phyloP scores from a whole-genome alignment of 2,888 invertebrate genomes.

The Archips xylosteana region DNA sequence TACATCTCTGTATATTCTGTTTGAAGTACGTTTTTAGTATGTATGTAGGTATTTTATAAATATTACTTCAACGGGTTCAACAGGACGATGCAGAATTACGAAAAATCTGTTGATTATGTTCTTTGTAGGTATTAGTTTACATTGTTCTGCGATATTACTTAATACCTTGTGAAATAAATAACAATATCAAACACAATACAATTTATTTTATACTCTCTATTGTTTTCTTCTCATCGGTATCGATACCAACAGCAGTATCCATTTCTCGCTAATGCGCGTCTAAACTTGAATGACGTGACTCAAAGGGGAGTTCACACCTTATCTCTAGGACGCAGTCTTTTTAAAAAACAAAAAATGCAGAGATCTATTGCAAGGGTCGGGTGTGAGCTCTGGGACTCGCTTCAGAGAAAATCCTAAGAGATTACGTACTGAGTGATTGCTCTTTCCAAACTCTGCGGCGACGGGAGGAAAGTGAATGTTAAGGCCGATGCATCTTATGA shows the following conservation, averaged over 20 bases:
- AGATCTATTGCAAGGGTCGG: constrained; percentile 62
- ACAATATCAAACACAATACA: neutral
- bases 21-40: neutral
- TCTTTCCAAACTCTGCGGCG: constrained; percentile 74
- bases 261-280: constrained; percentile 56
- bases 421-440: constrained; percentile 84
- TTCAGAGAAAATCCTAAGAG: constrained; percentile 77
- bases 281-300: constrained; percentile 54
- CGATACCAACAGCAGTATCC: constrained; percentile 45
- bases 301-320: constrained; percentile 65
- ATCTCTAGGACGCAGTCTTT: constrained; percentile 73
- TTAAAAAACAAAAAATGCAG: constrained; percentile 71
- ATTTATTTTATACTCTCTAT: constrained; percentile 6
- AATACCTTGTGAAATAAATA: neutral
- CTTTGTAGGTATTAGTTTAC: too few species aligned
- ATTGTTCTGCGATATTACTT: too few species aligned
- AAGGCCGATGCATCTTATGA: constrained; percentile 68
- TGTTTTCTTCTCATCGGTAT: constrained; percentile 32
- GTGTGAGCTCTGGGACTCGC: constrained; percentile 48
- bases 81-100: neutral
- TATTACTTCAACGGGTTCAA: too few species aligned
- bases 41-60: neutral
- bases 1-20: neutral
- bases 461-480: constrained; percentile 73
- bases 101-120: neutral